Evolutionary conservation across 2,888 invertebrate genomes (phyloP), one percentile per base, ranked within the genome.

Genomic region (Idaea straminata): DNA sequence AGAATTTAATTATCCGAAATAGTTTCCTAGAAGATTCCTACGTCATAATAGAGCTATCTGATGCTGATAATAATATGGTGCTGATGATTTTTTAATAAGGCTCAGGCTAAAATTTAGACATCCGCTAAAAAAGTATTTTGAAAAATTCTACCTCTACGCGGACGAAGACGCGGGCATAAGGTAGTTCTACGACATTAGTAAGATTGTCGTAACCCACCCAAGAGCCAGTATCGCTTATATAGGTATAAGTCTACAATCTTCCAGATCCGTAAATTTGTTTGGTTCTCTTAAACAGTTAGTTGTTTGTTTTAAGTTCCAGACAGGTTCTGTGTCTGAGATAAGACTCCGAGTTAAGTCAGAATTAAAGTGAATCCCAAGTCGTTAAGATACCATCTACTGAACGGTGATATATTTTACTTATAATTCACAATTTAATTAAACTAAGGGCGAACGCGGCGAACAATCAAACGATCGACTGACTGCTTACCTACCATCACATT

Each of bases 281-380:
- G 77, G 77, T 74, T 85, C 82, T 84, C 83, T 83, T 85, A 78
- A 84, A 82, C 81, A 83, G 83, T 83, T 80, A 80, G 78, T 83
- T 85, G 83, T 86, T 87, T 86, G 80, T 81, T 81, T 80, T 82
- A 85, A 87, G 70, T 83, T 87, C 79, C 69, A 75, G 79, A 82
- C 82, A 82, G 81, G 79, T 83, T 77, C 77, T 75, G 80, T 72
- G 78, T 78, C 71, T 70, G 69, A 75, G 83, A 86, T 85, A 82
- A 85, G 81, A 75, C 71, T 69, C 68, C 79, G 85, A 76, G 81
- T 84, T 84, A 82, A 80, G 79, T 77, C 75, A 70, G 72, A 83
- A 83, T 85, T 83, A 83, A 85, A 84, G 82, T 83, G 81, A 86
- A 84, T 85, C 81, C 80, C 75, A 74, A 77, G 77, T 80, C 78